Base-by-base conservation (phyloP, 2,113 vertebrate genomes). In the Salvator merianae region DNA sequence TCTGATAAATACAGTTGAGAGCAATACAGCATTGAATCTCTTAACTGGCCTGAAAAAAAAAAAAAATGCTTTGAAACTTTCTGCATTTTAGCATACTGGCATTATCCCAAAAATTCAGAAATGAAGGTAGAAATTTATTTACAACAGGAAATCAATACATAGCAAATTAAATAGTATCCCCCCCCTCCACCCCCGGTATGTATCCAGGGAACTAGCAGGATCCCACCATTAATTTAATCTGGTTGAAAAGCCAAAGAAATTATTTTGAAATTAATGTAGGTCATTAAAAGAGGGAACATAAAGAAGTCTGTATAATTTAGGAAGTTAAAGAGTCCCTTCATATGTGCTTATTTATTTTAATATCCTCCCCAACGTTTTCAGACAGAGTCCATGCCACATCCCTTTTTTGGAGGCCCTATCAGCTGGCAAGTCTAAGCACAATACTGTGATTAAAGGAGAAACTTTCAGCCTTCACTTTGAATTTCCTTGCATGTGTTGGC, bases 401-500 rank as follows among this genome's bases (percentile, higher is more conserved):
- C 83, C 63, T 69, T 66, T 77, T 59, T 30, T 16, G 38, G 65
- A 77, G 55, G 70, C 66, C 80, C 68, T 74, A 55, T 86, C 79
- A 79, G 79, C 78, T 40, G 63, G 71, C 81, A 34, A 74, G 71
- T 72, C 65, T 71, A 79, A 90, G 75, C 85, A 80, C 26, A 40
- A 70, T 30, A 63, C 2, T 38, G 24, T 65, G 24, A 85, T 65
- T 71, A 85, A 89, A 89, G 40, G 32, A 92, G 75, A 85, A 84
- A 59, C 53, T 80, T 76, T 71, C 63, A 28, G 2, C 77, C 79
- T 91, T 85, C 55, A 47, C 77, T 70, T 36, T 77, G 53, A 82
- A 87, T 87, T 84, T 80, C 80, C 86, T 91, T 88, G 68, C 72
- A 65, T 84, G 0, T 14, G 0, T 38, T 72, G 63, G 32, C 85